Base-by-base conservation (phyloP, 2,797 vertebrate species). In the Etheostoma perlongum region DNA sequence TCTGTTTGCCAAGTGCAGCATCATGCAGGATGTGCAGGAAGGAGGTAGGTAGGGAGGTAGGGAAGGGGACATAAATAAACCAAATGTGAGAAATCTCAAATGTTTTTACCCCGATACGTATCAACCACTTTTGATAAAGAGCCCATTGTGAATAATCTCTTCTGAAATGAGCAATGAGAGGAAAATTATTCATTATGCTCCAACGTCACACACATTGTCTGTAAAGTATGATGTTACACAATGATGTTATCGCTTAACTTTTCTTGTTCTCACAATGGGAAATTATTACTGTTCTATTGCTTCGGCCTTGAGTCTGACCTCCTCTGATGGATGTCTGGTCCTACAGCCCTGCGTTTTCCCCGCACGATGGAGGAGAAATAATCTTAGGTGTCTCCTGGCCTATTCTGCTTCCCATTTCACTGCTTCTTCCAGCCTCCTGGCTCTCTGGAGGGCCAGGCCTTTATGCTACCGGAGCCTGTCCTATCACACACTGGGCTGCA, bases 401-500 rank as follows among this genome's bases (percentile, higher is more conserved):
- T 77, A 81, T 90, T 87, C 89, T 76, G 75, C 84, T 83, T 76
- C 84, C 86, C 68, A 85, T 90, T 85, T 85, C 85, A 87, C 91
- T 84, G 89, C 67, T 83, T 88, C 76, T 60, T 78, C 77, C 87
- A 83, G 88, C 64, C 84, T 88, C 63, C 75, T 54, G 75, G 82
- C 89, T 88, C 93, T 91, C 91, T 79, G 77, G 86, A 91, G 92
- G 83, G 76, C 79, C 55, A 8, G 81, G 87, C 86, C 91, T 91
- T 93, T 92, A 90, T 90, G 91, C 85, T 71, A 76, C 79, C 69
- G 61, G 72, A 85, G 90, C 72, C 87, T 63, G 82, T 91, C 85
- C 91, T 93, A 92, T 92, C 92, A 85, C 92, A 93, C 87, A 88
- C 90, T 79, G 86, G 81, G 86, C 87, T 77, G 82, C 86, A 54